Percentiles rank a stretch among this genome's conserved stretches.
Evolutionary conservation across 2,797 vertebrate genomes (phyloP).

Genomic region (Bovichtus diacanthus): DNA sequence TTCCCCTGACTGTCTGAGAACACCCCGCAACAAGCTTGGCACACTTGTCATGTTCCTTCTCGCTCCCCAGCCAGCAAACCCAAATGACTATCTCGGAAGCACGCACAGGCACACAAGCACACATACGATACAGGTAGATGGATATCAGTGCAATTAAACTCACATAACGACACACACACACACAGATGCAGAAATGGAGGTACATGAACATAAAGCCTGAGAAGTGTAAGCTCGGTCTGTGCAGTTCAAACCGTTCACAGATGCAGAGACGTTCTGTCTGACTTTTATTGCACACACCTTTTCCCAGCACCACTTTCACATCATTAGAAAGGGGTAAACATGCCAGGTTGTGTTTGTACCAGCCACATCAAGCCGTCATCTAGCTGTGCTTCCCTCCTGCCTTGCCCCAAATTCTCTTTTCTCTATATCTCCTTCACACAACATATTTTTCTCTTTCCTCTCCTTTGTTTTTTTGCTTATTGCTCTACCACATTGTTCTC

Average conservation of each 20-base stretch:
- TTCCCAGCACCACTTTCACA: constrained; percentile 4
- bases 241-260: constrained; percentile 35
- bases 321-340: constrained; percentile 52
- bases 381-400: constrained; percentile 14
- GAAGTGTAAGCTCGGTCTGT: neutral
- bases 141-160: constrained; percentile 53
- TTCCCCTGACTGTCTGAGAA: constrained; percentile 54
- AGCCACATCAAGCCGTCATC: constrained; percentile 39
- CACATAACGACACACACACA: constrained; percentile 15
- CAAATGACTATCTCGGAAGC: constrained; percentile 56
- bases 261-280: constrained; percentile 17
- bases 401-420: constrained; percentile 36
- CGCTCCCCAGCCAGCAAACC: constrained; percentile 42
- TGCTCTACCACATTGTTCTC: neutral
- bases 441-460: constrained; percentile 2
- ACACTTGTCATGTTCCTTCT: constrained; percentile 68
- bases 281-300: constrained; percentile 24
- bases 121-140: neutral
- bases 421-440: neutral
- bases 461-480: constrained; percentile 23
- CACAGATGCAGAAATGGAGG: constrained; percentile 14
- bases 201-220: constrained; percentile 6
- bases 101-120: constrained; percentile 15
- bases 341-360: constrained; percentile 42
- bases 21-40: constrained; percentile 58